Conservation (phyloP, 2,888 invertebrate species). For the Drosophila quinaria region DNA sequence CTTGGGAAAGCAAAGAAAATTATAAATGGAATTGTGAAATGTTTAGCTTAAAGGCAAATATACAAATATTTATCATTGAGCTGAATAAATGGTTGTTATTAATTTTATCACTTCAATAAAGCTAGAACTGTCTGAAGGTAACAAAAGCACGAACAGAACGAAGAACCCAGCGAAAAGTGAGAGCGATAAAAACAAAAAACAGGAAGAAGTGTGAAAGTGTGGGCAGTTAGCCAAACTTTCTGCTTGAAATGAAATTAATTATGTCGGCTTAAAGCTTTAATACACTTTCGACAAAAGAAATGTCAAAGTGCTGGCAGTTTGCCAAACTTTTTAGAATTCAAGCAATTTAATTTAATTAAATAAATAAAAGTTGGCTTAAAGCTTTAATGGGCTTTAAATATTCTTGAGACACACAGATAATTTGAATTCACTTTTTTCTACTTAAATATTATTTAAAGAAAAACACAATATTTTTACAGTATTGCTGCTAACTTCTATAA, state of each 20-base stretch:
- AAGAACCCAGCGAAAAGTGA: not conserved
- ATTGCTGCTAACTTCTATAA: not conserved
- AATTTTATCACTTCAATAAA: not conserved
- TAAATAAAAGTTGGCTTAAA: not conserved
- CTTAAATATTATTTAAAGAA: no score
- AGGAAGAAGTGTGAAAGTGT: constrained; percentile 1
- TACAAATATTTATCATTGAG: constrained; percentile 28
- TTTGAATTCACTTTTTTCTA: not conserved
- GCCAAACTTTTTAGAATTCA: constrained; percentile 3
- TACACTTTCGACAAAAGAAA: not conserved
- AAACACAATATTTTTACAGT: not conserved
- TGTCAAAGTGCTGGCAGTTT: not conserved
- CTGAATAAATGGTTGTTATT: constrained; percentile 24
- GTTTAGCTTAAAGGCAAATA: constrained; percentile 3
- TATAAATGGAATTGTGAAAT: not conserved
- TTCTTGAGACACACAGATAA: no score
- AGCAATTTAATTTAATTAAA: not conserved
- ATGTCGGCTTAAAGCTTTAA: constrained; percentile 9
- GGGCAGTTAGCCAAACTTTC: constrained; percentile 13
- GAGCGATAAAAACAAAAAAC: not conserved
- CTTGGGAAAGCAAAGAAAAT: not conserved
- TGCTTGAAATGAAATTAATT: not conserved
- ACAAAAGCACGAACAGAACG: not conserved
- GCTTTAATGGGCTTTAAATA: not conserved
- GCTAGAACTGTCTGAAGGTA: no score